These are phyloP conservation scores for Napeogenes inachia DNA, from an alignment of 2,888 invertebrate genomes.

Conservation along the genomic window DNA sequence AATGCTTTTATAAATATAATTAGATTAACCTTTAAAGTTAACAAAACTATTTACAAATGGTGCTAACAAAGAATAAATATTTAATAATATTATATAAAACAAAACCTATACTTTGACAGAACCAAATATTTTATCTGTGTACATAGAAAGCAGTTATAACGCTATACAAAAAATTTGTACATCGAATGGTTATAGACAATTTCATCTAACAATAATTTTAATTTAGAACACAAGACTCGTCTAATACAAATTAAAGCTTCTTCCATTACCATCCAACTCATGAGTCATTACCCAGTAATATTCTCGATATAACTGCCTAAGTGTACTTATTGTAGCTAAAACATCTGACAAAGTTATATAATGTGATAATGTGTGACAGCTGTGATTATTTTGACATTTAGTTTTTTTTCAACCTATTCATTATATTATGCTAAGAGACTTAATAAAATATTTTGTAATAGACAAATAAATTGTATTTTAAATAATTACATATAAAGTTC, in stretches of 20 bases:
- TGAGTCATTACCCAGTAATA: conserved; percentile 43
- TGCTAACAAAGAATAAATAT: too few relatives aligned
- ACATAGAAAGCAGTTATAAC: conserved; percentile 6
- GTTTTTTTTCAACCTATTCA: too few relatives aligned
- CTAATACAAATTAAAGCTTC: conserved; percentile 77
- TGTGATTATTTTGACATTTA: conserved; percentile 26
- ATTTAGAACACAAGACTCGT: conserved; percentile 67
- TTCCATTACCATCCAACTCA: conserved; percentile 67
- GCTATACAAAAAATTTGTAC: conserved; percentile 27
- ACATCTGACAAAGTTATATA: conserved; percentile 43
- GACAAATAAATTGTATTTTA: too few relatives aligned
- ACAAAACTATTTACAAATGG: too few relatives aligned
- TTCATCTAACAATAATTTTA: conserved; percentile 52
- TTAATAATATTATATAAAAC: neutral
- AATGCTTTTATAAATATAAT: conserved; percentile 7
- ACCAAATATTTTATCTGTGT: neutral
- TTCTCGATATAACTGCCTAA: conserved; percentile 52
- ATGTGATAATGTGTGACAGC: conserved; percentile 9
- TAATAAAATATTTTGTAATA: too few relatives aligned
- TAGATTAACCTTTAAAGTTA: neutral
- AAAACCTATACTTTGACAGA: neutral
- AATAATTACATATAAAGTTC: too few relatives aligned
- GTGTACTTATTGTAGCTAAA: conserved; percentile 47
- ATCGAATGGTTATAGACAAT: conserved; percentile 28
- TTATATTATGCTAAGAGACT: too few relatives aligned